Percentiles rank a stretch among this genome's conserved stretches.
Evolutionary conservation across 2,113 vertebrate genomes (phyloP).

Genomic region (Tonatia bakeri): DNA sequence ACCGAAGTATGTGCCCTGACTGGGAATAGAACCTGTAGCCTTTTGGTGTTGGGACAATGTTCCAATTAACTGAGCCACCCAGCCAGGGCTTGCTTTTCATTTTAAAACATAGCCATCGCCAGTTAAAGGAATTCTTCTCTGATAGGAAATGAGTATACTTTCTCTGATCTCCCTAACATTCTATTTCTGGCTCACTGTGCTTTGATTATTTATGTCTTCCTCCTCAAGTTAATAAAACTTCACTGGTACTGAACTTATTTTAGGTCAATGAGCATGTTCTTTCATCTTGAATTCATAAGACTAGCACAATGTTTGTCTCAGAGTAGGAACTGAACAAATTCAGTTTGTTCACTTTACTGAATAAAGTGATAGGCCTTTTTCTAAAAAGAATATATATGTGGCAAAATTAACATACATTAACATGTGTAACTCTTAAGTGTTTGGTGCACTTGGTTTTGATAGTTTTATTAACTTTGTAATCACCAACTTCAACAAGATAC

Average conservation of each 20-base stretch:
- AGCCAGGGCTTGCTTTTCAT: neutral
- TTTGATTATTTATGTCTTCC: neutral
- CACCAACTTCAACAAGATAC: neutral
- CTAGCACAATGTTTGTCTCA: neutral
- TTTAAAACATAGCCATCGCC: neutral
- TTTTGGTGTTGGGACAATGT: too few species aligned
- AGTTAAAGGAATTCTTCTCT: neutral
- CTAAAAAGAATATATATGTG: neutral
- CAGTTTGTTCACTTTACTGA: too few species aligned
- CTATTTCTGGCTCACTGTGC: neutral
- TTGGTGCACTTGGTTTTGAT: neutral
- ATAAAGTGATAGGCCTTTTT: neutral
- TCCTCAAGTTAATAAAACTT: neutral
- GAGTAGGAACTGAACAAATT: neutral
- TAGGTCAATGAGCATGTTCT: neutral
- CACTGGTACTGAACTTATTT: neutral
- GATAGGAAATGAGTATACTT: neutral
- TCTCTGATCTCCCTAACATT: neutral
- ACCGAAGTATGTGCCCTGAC: too few species aligned
- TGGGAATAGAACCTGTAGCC: too few species aligned
- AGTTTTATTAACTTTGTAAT: neutral
- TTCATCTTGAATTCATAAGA: neutral
- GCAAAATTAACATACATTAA: neutral
- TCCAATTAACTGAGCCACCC: too few species aligned
- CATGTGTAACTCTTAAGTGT: neutral